Base-by-base conservation (phyloP, 92 coral and sea anemone species). In the Porites divaricata region DNA sequence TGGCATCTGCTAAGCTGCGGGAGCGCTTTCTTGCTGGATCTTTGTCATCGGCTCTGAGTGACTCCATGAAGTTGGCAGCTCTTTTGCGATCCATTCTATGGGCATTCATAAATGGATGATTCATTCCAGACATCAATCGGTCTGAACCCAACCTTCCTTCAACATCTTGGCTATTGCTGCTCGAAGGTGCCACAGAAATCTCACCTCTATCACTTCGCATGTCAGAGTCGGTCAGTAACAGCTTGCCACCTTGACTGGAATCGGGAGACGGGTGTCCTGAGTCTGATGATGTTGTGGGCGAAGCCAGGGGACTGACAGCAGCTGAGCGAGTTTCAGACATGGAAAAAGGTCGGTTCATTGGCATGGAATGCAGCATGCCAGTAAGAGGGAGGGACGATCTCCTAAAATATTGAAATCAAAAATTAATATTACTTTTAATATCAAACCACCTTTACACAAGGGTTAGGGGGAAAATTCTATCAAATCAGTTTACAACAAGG, bases 181-280 rank as follows among this genome's bases (percentile, higher is more conserved):
- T 93, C 67, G 98, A 92, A 6, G 98, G 90, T 75, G 83, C 7
- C 45, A 35, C 84, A 19, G 95, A 94, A 53, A 91, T 52, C 49
- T 92, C 98, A 85, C 98, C 88, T 71, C 93, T 74, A 35, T 94
- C 98, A 79, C 95, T 94, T n/a, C 91, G 90, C 64, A 89, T 87
- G 53, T 94, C 98, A 9, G 88, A 89, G 45, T 94, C 98, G 20
- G 92, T 83, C 41, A 81, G 48, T 79, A 83, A 83, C n/a, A 91
- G 78, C 80, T 91, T 93, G 35, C 93, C 86, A 77, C 91, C 87
- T 81, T 91, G 95, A 72, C 89, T 92, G 67, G 98, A 94, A 70
- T 87, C 92, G 9, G 98, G 98, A 9, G 98, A 92, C 16, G 98
- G 98, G 88, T 94, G 98, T 25, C 95, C 98, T 0, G 98, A 94